Evolutionary conservation across 2,888 invertebrate species (phyloP).

Genomic region (Hoplodrina ambigua): DNA sequence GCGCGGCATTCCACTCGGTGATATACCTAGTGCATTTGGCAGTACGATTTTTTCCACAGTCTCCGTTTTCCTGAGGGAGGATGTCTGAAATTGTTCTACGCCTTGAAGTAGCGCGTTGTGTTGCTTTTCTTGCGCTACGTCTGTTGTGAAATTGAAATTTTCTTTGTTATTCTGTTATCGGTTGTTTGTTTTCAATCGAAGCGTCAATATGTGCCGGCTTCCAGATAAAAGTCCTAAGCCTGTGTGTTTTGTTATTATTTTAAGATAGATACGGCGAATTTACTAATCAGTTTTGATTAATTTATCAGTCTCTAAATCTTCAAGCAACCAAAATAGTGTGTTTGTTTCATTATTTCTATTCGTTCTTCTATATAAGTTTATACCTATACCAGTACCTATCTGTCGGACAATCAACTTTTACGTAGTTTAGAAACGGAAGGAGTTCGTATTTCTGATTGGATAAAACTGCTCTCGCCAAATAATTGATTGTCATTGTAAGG

Average conservation of each 20-base stretch:
- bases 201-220: constrained; percentile 28
- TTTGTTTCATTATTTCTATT: not conserved
- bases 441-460: constrained; percentile 18
- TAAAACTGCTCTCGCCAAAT: constrained; percentile 7
- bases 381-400: too few species aligned
- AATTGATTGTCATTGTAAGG: constrained; percentile 13
- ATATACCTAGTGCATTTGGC: constrained; percentile 95
- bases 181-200: constrained; percentile 43
- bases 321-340: not conserved
- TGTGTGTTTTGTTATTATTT: constrained; percentile 33
- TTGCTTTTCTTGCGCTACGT: constrained; percentile 94
- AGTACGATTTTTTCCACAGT: constrained; percentile 95
- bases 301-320: too few species aligned
- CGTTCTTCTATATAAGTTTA: too few species aligned
- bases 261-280: constrained; percentile 35
- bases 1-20: constrained; percentile 69
- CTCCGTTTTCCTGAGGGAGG: constrained; percentile 94
- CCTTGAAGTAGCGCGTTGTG: constrained; percentile 94
- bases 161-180: constrained; percentile 53
- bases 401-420: not conserved
- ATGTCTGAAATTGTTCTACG: constrained; percentile 94
- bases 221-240: constrained; percentile 18
- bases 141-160: constrained; percentile 81
- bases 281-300: constrained; percentile 25
- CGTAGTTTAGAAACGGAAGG: not conserved